Evolutionary conservation across 2,888 invertebrate species (phyloP), one percentile per base, ranked within the genome.

Genomic region (Drosophila differens): DNA sequence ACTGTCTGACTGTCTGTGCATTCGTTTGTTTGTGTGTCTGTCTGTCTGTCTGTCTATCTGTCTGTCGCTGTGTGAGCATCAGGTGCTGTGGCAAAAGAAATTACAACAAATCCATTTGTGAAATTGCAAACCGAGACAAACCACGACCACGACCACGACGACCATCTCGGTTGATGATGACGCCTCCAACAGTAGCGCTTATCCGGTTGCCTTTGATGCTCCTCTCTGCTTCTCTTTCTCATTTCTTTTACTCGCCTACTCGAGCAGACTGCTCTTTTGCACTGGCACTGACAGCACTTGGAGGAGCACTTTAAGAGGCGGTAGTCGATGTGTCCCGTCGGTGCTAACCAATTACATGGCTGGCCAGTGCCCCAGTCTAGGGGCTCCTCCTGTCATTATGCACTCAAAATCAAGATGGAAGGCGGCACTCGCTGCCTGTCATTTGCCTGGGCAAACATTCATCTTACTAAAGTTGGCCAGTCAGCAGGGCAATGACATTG

Each of bases 51-150:
- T 66, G 37, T 60, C 58, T 72, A 39, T 66, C 64, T 76, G 63
- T 68, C 70, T 83, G 76, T 65, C 84, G 81, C 76, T 81, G 73
- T 86, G 74, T 73, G 79, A 83, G 90, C 91, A 91, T 91, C 90
- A 91, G 91, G 91, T 91, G 90, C 86, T 88, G 76, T 89, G 80
- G 80, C 82, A 82, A 82, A 87, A 85, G 83, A 86, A 86, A 84
- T 86, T 86, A 87, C 87, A 89, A 85, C 87, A 89, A 88, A 90
- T 88, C 87, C 87, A 88, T 88, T 88, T 88, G 87, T 90, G 79
- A 88, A 88, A 89, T 89, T 88, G 83, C 90, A 88, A 88, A 88
- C 85, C 78, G 79, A 84, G 74, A 89, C 89, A 75, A 79, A 72
- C 78, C 78, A 79, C 78, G 78, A 79, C 78, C 78, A 79, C 78